These are phyloP conservation scores for Blennius ocellaris DNA, from an alignment of 2,113 vertebrate genomes.

Conservation along the genomic window DNA sequence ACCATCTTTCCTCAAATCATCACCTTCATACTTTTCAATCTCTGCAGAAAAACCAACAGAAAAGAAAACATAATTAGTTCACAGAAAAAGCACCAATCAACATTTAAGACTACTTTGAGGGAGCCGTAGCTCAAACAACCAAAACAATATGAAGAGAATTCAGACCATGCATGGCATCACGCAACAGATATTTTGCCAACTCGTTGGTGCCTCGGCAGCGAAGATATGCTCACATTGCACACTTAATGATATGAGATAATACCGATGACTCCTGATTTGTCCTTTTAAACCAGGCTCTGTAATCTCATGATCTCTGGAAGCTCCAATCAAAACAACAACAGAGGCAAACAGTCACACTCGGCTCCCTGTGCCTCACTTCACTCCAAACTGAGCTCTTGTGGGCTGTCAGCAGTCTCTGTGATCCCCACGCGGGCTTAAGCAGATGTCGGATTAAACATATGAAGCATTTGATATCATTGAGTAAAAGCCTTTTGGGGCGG, in stretches of 20 bases:
- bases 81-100: slow-evolving; percentile 28
- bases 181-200: slow-evolving; percentile 23
- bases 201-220: slow-evolving; percentile 35
- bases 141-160: too few species aligned
- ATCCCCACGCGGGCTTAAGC: slow-evolving; percentile 17
- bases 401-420: slow-evolving; percentile 30
- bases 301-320: slow-evolving; percentile 61
- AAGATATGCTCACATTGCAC: slow-evolving; percentile 46
- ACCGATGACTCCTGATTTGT: slow-evolving; percentile 33
- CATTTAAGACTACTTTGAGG: not conserved
- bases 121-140: too few species aligned
- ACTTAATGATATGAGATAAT: slow-evolving; percentile 54
- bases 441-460: slow-evolving; percentile 42
- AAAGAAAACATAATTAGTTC: slow-evolving; percentile 31
- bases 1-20: slow-evolving; percentile 92
- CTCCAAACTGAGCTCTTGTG: slow-evolving; percentile 37
- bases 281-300: slow-evolving; percentile 39
- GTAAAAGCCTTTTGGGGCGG: slow-evolving; percentile 16
- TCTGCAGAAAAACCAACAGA: slow-evolving; percentile 82
- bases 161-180: slow-evolving; percentile 3
- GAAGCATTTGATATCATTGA: slow-evolving; percentile 35
- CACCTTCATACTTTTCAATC: slow-evolving; percentile 94
- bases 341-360: slow-evolving; percentile 37
- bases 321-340: slow-evolving; percentile 62
- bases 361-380: slow-evolving; percentile 23